Conservation (phyloP, 2,113 vertebrate genomes). For the Cryptotis parvus region DNA sequence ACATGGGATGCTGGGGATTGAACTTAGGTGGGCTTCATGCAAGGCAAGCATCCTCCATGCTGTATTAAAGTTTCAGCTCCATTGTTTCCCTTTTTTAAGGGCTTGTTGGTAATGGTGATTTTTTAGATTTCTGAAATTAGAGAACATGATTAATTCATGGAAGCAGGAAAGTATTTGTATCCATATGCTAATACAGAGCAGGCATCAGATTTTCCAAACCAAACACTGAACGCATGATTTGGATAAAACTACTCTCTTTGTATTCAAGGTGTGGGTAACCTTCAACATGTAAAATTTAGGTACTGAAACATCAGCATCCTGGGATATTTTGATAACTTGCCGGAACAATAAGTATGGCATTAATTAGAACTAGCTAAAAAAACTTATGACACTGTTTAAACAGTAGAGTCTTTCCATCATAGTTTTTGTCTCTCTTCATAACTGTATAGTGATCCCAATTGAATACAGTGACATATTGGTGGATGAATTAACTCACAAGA, state of each 20-base stretch:
- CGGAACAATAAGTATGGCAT: background rate
- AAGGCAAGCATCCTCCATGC: too few species aligned
- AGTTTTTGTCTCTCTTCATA: constrained; percentile 1
- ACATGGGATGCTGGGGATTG: too few species aligned
- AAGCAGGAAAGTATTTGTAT: background rate
- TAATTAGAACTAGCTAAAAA: background rate
- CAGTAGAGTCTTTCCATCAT: background rate
- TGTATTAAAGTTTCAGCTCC: too few species aligned
- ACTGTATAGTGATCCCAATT: background rate
- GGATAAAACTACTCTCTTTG: background rate
- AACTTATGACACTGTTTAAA: background rate
- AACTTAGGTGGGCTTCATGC: too few species aligned
- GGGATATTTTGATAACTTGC: constrained; percentile 1
- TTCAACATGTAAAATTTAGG: constrained; percentile 33
- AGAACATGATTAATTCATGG: background rate
- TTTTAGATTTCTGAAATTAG: background rate
- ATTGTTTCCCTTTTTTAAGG: background rate
- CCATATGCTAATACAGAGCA: background rate
- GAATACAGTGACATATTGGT: constrained; percentile 17
- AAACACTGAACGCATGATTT: background rate
- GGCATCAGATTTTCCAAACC: background rate
- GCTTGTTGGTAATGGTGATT: background rate
- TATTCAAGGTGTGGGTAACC: background rate
- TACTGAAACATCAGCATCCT: background rate
- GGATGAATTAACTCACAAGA: constrained; percentile 56